Conservation (phyloP, 1,140 invertebrate genomes). For the Zaprionus taronus region DNA sequence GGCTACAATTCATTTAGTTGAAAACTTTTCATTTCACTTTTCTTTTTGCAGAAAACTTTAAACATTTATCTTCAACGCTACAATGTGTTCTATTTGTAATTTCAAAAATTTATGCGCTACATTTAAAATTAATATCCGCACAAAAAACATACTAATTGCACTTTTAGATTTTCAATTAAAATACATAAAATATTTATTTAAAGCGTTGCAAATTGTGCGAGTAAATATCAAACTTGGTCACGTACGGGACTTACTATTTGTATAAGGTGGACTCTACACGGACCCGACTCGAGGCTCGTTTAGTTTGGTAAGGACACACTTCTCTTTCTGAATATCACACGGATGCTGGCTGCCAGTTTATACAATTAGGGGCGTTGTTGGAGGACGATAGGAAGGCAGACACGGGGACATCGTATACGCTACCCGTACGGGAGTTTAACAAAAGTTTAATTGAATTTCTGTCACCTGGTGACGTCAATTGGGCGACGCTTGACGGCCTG, state of each 20-base stretch:
- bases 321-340: not conserved
- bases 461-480: conserved; percentile 59
- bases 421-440: conserved; percentile 13
- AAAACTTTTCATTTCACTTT: conserved; percentile 52
- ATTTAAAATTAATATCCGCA: conserved; percentile 24
- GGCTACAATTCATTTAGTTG: conserved; percentile 46
- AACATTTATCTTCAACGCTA: conserved; percentile 29
- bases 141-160: conserved; percentile 50
- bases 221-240: conserved; percentile 23
- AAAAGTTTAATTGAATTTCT: conserved; percentile 78
- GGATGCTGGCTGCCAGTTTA: conserved; percentile 37
- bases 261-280: conserved; percentile 27
- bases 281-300: not conserved
- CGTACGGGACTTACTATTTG: conserved; percentile 56
- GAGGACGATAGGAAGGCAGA: not conserved
- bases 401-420: not conserved
- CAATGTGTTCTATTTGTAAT: not conserved
- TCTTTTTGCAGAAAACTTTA: conserved; percentile 29
- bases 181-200: conserved; percentile 74
- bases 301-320: not conserved
- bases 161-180: conserved; percentile 73
- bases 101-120: conserved; percentile 1
- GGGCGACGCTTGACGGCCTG: conserved; percentile 1
- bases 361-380: conserved; percentile 27
- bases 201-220: conserved; percentile 43